These are phyloP conservation scores for Crotalus helleri DNA, from an alignment of 2,113 vertebrate genomes.

Conservation along the genomic window DNA sequence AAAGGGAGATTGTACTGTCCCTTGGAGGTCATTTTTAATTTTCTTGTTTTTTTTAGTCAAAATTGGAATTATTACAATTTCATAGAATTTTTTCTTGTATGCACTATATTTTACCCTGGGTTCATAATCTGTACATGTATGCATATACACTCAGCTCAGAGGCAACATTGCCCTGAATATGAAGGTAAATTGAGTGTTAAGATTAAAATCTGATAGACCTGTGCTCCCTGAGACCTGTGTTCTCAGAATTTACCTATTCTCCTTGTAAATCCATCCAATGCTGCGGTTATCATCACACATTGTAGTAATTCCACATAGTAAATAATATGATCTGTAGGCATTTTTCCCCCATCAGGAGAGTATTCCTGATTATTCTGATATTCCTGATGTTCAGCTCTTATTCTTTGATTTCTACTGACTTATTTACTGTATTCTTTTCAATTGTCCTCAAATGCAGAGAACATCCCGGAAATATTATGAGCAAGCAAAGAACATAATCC, in stretches of 20 bases:
- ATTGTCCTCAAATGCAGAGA: not conserved
- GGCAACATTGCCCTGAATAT: not conserved
- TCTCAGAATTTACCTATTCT: not conserved
- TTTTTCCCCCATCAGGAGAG: not conserved
- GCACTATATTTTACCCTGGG: not conserved
- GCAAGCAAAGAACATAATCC: not conserved
- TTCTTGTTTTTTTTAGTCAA: not conserved
- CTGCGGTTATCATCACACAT: not conserved
- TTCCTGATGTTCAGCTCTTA: not conserved
- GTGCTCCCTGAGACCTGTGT: not conserved
- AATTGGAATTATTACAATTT: not conserved
- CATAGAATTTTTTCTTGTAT: not conserved
- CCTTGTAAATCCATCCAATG: not conserved
- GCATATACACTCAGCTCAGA: not conserved
- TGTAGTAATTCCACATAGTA: not conserved
- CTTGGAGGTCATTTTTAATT: not conserved
- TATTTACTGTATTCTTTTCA: not conserved
- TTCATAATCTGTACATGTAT: not conserved
- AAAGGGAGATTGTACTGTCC: not conserved
- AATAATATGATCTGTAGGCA: not conserved
- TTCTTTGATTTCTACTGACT: not conserved
- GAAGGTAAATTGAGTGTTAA: not conserved
- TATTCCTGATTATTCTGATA: not conserved
- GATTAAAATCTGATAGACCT: not conserved
- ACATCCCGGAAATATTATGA: not conserved